Conservation (phyloP, 2,888 invertebrate genomes). For the Kuschelorhynchus macadamiae region DNA sequence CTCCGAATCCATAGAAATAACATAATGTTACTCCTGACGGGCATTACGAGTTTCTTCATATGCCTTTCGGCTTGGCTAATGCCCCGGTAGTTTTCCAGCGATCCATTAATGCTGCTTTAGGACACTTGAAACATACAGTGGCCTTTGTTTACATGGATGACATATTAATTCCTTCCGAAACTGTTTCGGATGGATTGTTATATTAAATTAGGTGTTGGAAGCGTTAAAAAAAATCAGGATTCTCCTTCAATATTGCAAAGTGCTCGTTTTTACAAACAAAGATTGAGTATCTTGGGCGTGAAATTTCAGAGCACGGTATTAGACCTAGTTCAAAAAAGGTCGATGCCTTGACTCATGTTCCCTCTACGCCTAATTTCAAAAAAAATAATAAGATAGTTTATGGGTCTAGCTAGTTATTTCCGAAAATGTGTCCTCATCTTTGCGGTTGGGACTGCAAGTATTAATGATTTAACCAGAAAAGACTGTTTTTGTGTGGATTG, state of each 20-base stretch:
- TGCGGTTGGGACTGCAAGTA: slow-evolving; percentile 47
- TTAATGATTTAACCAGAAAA: slow-evolving; percentile 14
- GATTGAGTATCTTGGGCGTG: slow-evolving; percentile 60
- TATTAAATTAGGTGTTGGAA: not conserved
- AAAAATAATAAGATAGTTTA: slow-evolving; percentile 54
- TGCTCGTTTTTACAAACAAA: no score
- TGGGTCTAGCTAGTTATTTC: slow-evolving; percentile 57
- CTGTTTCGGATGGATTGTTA: slow-evolving; percentile 25
- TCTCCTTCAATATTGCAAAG: slow-evolving; percentile 21
- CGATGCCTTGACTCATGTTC: slow-evolving; percentile 56
- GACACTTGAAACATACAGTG: not conserved
- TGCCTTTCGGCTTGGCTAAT: no score
- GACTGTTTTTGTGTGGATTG: slow-evolving; percentile 47
- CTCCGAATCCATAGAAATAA: no score
- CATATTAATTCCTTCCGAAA: slow-evolving; percentile 34
- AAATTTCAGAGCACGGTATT: slow-evolving; percentile 56
- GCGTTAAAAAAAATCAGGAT: no score
- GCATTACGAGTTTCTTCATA: no score
- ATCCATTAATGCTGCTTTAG: slow-evolving; percentile 46
- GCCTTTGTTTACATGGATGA: slow-evolving; percentile 41
- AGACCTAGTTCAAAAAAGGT: slow-evolving; percentile 57
- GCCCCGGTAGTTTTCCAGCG: slow-evolving; percentile 53
- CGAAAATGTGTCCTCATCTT: slow-evolving; percentile 55
- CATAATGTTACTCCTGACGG: no score
- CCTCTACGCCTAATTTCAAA: slow-evolving; percentile 53